These are phyloP conservation scores for Dynastes maya DNA, from an alignment of 2,888 invertebrate species.

Conservation along the genomic window DNA sequence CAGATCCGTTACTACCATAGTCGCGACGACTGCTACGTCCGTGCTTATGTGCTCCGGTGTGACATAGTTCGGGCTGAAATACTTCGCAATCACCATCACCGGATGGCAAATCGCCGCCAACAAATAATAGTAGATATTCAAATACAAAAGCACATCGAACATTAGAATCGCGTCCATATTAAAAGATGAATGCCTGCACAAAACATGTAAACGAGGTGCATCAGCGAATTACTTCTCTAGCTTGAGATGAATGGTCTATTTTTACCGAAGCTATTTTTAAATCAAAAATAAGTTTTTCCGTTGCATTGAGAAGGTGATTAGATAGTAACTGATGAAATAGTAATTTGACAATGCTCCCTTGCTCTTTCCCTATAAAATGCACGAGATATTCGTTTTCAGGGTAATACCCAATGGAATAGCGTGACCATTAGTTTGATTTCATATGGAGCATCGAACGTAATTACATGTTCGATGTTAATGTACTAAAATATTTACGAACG, in stretches of 20 bases:
- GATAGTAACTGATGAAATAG: neutral
- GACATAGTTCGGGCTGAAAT: slow-evolving; percentile 56
- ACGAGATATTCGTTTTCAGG: neutral
- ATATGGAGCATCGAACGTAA: neutral
- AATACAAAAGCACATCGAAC: slow-evolving; percentile 60
- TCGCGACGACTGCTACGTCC: slow-evolving; percentile 58
- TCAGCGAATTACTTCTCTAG: neutral
- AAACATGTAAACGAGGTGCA: slow-evolving; percentile 1
- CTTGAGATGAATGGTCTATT: slow-evolving; percentile 3
- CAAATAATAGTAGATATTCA: slow-evolving; percentile 59
- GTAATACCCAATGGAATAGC: slow-evolving; percentile 16
- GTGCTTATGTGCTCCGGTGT: slow-evolving; percentile 55
- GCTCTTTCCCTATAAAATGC: neutral
- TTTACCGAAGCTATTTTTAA: slow-evolving; percentile 16
- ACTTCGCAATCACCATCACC: slow-evolving; percentile 58
- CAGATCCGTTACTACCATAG: slow-evolving; percentile 58
- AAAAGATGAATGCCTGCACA: neutral
- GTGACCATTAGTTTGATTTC: slow-evolving; percentile 9
- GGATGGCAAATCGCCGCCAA: slow-evolving; percentile 58
- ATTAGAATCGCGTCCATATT: slow-evolving; percentile 59
- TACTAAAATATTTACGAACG: slow-evolving; percentile 8
- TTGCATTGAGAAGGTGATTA: neutral
- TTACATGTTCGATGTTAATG: neutral
- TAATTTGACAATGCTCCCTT: neutral
- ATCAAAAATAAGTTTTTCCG: neutral